Evolutionary conservation across 2,113 vertebrate species (phyloP).

Genomic region (Merops nubicus): DNA sequence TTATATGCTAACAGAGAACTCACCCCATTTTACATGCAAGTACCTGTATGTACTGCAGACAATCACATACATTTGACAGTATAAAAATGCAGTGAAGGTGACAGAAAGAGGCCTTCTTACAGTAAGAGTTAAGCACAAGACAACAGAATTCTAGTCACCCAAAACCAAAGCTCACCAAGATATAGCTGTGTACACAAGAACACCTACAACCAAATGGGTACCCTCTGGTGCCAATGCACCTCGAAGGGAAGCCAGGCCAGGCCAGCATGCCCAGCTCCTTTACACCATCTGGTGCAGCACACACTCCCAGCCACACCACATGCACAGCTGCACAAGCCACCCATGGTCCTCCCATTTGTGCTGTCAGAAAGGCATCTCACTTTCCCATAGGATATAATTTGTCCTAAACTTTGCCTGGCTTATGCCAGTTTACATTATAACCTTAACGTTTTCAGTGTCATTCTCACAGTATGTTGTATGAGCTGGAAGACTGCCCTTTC

Average conservation of each 20-base stretch:
- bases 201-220: too few species aligned
- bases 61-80: accelerated
- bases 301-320: accelerated
- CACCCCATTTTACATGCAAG: background rate
- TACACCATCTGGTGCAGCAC: background rate
- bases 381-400: background rate
- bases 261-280: background rate
- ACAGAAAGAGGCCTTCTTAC: background rate
- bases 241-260: background rate
- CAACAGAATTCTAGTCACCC: background rate
- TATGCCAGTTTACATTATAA: background rate
- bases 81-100: accelerated
- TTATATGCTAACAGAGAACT: background rate
- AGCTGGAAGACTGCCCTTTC: background rate
- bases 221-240: background rate
- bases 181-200: background rate
- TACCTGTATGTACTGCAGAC: background rate
- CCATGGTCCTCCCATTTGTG: background rate
- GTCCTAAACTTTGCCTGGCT: background rate
- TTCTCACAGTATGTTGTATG: background rate
- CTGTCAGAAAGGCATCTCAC: background rate
- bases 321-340: background rate
- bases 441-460: background rate
- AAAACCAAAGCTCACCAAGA: background rate
- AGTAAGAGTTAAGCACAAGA: background rate